A percentile compares a stretch with the other conserved stretches of the same genome.
phyloP scores from a whole-genome alignment of 2,113 vertebrate genomes.

The Calcarius ornatus region DNA sequence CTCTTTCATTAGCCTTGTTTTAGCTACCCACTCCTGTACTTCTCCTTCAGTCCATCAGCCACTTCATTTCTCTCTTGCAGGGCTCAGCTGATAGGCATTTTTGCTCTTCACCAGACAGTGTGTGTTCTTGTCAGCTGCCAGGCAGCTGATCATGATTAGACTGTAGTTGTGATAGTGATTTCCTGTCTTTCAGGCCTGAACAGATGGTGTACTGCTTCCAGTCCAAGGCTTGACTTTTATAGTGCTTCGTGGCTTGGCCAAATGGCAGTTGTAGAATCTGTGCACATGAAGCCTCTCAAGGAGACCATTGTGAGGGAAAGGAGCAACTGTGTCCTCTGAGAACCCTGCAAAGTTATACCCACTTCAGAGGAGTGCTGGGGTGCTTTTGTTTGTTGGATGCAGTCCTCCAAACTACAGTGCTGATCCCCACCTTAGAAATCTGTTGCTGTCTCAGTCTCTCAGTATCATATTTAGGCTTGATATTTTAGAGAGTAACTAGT shows the following conservation, averaged over 20 bases:
- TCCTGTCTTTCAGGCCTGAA: conserved; percentile 17
- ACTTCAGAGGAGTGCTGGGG: not conserved
- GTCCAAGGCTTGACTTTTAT: not conserved
- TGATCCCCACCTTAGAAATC: not conserved
- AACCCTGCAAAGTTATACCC: not conserved
- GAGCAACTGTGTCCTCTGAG: not conserved
- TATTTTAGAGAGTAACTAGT: not conserved
- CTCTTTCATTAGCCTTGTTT: not conserved
- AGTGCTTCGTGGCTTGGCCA: not conserved
- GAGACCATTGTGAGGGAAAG: not conserved
- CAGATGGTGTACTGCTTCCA: conserved; percentile 36
- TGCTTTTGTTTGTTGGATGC: not conserved
- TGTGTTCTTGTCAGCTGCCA: conserved; percentile 5
- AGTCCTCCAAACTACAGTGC: not conserved
- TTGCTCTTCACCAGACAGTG: not conserved
- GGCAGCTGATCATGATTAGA: not conserved
- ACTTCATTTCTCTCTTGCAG: not conserved
- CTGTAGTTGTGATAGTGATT: conserved; percentile 2
- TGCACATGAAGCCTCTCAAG: not conserved
- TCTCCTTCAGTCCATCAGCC: not conserved
- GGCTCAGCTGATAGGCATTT: conserved; percentile 5
- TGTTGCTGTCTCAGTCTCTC: not conserved
- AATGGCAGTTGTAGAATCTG: not conserved
- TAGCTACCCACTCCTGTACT: not conserved
- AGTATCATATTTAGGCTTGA: not conserved